Evolutionary conservation across 2,888 invertebrate genomes (phyloP).

Genomic region (Pachymerium ferrugineum): DNA sequence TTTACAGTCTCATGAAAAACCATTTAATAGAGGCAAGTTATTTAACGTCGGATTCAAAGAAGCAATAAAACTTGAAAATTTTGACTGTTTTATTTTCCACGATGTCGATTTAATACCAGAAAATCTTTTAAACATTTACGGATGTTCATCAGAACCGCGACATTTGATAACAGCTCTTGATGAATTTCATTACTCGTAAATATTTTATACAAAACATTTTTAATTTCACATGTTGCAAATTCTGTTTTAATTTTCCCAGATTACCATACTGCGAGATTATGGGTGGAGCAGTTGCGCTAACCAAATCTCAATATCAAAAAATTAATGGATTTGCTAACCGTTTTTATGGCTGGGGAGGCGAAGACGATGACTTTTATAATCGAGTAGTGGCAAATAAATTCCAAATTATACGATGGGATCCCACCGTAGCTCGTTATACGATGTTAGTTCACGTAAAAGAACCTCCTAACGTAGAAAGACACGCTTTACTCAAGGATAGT

Average conservation of each 20-base stretch:
- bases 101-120: slow-evolving; percentile 81
- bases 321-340: slow-evolving; percentile 77
- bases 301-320: slow-evolving; percentile 62
- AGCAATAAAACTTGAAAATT: slow-evolving; percentile 62
- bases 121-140: slow-evolving; percentile 74
- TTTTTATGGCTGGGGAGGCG: slow-evolving; percentile 81
- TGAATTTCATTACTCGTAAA: slow-evolving; percentile 55
- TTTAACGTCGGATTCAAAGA: slow-evolving; percentile 79
- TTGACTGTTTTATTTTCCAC: slow-evolving; percentile 78
- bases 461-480: slow-evolving; percentile 48
- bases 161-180: slow-evolving; percentile 86
- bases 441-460: slow-evolving; percentile 62
- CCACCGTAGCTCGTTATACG: slow-evolving; percentile 59
- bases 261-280: slow-evolving; percentile 56
- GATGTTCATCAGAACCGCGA: slow-evolving; percentile 70
- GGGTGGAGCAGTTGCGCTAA: slow-evolving; percentile 75
- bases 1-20: slow-evolving; percentile 55
- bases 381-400: slow-evolving; percentile 38
- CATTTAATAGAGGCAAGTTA: slow-evolving; percentile 81
- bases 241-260: slow-evolving; percentile 37
- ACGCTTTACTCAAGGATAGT: neutral
- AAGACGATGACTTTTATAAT: slow-evolving; percentile 73
- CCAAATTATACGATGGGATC: slow-evolving; percentile 60
- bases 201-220: too few relatives aligned
- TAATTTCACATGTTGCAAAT: neutral